Percentiles rank a stretch among this genome's conserved stretches.
Evolutionary conservation across 2,797 vertebrate species (phyloP).

Genomic region (Sternotherus odoratus): DNA sequence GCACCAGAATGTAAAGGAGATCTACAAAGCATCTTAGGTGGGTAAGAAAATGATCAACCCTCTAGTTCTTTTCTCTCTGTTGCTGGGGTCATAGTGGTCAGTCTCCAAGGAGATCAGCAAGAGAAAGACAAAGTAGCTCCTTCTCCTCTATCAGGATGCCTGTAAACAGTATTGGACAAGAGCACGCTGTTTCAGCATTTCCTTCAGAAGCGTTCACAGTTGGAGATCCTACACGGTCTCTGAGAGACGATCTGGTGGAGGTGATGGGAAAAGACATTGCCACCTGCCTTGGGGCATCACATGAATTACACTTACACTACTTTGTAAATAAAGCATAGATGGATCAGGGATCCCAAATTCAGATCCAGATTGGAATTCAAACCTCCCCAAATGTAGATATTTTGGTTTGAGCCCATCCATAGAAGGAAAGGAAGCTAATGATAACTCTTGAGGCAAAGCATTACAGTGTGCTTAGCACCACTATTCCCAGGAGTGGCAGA

Average conservation of each 20-base stretch:
- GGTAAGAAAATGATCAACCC: neutral
- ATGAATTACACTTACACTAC: neutral
- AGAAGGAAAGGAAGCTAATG: neutral
- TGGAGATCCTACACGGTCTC: neutral
- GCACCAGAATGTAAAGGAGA: neutral
- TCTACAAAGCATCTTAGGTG: neutral
- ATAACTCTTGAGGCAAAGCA: neutral
- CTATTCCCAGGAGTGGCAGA: neutral
- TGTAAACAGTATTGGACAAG: neutral
- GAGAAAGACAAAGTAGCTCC: neutral
- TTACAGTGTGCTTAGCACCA: neutral
- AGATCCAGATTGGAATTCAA: neutral
- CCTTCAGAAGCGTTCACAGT: neutral
- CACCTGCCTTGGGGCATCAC: neutral
- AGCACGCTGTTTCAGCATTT: neutral
- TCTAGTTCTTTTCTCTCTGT: neutral
- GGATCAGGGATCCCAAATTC: neutral
- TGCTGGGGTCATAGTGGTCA: neutral
- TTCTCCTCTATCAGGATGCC: neutral
- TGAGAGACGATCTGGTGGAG: neutral
- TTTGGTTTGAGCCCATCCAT: accelerated
- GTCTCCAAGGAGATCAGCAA: neutral
- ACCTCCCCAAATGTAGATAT: neutral
- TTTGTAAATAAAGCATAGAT: neutral
- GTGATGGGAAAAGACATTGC: neutral